Conservation (phyloP, 2,113 vertebrate species). For the Epinephelus moara region DNA sequence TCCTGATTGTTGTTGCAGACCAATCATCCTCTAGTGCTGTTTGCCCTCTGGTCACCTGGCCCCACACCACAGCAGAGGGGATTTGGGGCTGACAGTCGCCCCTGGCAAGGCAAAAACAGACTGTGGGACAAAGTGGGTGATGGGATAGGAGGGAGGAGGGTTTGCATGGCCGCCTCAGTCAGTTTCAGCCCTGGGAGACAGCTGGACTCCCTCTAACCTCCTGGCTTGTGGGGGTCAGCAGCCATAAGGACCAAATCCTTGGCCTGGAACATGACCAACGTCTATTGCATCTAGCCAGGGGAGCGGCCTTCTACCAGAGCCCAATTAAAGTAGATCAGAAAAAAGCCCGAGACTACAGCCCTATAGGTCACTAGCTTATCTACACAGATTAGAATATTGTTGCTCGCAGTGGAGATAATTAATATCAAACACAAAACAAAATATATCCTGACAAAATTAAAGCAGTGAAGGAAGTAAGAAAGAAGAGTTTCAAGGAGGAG, state of each 20-base stretch:
- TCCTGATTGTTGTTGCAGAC: slow-evolving; percentile 64
- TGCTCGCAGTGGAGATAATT: background rate
- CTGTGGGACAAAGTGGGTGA: slow-evolving; percentile 70
- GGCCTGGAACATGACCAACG: slow-evolving; percentile 55
- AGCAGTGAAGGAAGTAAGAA: background rate
- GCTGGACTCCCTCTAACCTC: slow-evolving; percentile 80
- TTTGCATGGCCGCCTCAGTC: slow-evolving; percentile 48
- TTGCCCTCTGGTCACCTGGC: slow-evolving; percentile 75
- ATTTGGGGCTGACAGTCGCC: slow-evolving; percentile 78
- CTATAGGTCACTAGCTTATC: slow-evolving; percentile 10
- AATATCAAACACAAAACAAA: background rate
- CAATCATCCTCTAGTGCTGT: slow-evolving; percentile 61
- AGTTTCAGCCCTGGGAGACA: slow-evolving; percentile 76
- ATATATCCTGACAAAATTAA: background rate
- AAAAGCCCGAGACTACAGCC: background rate
- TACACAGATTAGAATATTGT: background rate
- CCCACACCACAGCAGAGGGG: slow-evolving; percentile 69
- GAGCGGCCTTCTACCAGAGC: slow-evolving; percentile 1
- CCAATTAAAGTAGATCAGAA: slow-evolving; percentile 25
- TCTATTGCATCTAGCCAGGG: slow-evolving; percentile 33
- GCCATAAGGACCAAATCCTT: slow-evolving; percentile 64
- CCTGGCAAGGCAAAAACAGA: slow-evolving; percentile 68
- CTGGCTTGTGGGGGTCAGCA: slow-evolving; percentile 63
- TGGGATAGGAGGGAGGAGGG: slow-evolving; percentile 23
- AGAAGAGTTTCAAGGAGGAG: background rate